Evolutionary conservation across 2,888 invertebrate species (phyloP), one percentile per base, ranked within the genome.

Genomic region (Sesamia inferens): DNA sequence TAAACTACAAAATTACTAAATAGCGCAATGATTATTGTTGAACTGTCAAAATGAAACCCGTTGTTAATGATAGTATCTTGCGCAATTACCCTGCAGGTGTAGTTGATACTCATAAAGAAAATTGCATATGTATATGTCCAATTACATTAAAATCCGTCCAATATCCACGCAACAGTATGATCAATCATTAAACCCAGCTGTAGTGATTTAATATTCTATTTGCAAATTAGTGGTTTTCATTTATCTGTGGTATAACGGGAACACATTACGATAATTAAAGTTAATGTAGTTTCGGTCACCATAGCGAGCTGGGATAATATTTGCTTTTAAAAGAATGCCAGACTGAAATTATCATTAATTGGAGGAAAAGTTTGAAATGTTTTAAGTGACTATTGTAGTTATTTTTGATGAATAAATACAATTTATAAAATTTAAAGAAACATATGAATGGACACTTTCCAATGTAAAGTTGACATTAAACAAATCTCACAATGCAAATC

Each of bases 191-290:
- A 62, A 5, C 42, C 42, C 11, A 42, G 13, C 31, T 57, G 47
- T 44, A 39, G 31, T 31, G 55, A 65, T 72, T 77, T 58, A 64
- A 57, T 61, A 77, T 73, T 79, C 48, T 74, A 77, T 83, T 72
- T 74, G 48, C 65, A 79, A 74, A 71, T 74, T 61, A 68, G 24
- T 74, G 19, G 42, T 67, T 57, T 22, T 2, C n/a, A 57, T 55
- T 79, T 74, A 80, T 83, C 70, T 65, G 22, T 54, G 24, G 24
- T 19, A 44, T 24, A 19, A 31, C 39, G n/a, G 13, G 42, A 22
- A 16, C 42, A 64, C 58, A 69, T 71, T 62, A 42, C 48, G 14
- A 8, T 58, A 70, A 74, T 77, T 58, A 47, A 74, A 72, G 74
- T 64, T 42, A 76, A 79, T 76, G 47, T 31, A 48, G 75, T 59